Percentiles rank a stretch among this genome's conserved stretches.
These are phyloP conservation scores for Pteropus alecto DNA, from an alignment of 2,113 vertebrate species.

Conservation along the genomic window DNA sequence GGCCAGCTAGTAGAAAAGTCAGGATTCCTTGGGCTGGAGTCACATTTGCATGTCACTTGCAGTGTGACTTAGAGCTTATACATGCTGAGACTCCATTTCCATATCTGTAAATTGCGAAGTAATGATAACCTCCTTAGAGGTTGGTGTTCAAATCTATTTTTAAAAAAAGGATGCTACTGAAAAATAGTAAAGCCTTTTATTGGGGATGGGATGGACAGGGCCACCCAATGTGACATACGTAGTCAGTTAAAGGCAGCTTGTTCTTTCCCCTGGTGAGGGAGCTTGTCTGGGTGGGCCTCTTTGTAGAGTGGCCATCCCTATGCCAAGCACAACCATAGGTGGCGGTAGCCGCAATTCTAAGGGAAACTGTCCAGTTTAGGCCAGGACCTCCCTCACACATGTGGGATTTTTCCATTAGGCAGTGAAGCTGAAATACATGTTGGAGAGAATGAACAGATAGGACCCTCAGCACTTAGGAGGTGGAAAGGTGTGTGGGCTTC, in stretches of 20 bases:
- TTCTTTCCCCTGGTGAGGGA: background rate
- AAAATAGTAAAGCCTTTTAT: background rate
- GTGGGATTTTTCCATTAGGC: constrained; percentile 14
- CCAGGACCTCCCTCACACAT: constrained; percentile 40
- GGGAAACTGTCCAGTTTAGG: background rate
- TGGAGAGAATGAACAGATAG: background rate
- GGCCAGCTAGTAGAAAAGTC: background rate
- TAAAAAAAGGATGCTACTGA: background rate
- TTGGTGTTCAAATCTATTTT: background rate
- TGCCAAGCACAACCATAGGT: background rate
- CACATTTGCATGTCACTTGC: background rate
- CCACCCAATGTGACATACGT: background rate
- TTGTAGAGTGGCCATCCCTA: background rate
- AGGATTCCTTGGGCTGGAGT: background rate
- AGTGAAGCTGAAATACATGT: background rate
- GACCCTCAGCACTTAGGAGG: background rate
- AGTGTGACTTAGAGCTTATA: background rate
- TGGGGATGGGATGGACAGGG: background rate
- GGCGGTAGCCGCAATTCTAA: background rate
- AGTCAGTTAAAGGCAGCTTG: background rate
- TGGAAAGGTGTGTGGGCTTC: background rate
- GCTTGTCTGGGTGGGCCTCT: constrained; percentile 28
- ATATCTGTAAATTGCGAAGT: background rate
- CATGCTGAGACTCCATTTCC: background rate
- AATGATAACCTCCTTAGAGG: background rate